phyloP scores from a whole-genome alignment of 2,113 vertebrate genomes.

The Gyps fulvus region DNA sequence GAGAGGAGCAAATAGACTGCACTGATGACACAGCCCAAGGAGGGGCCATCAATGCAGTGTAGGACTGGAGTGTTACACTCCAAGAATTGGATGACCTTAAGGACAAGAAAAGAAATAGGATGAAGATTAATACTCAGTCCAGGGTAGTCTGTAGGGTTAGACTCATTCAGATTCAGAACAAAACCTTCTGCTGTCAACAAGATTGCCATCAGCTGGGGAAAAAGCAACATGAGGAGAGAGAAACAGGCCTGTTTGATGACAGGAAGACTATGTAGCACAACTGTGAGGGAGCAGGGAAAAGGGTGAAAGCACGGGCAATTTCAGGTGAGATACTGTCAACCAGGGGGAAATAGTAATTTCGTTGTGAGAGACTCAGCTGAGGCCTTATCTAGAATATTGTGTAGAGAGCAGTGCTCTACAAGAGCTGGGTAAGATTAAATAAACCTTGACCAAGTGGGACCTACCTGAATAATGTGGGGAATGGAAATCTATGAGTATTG shows the following conservation, averaged over 20 bases:
- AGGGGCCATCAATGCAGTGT: neutral
- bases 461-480: neutral
- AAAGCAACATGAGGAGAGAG: neutral
- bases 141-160: neutral
- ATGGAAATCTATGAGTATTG: conserved; percentile 37
- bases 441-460: neutral
- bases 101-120: neutral
- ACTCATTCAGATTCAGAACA: neutral
- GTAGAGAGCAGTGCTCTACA: neutral
- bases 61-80: neutral
- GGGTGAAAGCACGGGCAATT: neutral
- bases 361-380: neutral
- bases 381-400: neutral
- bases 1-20: neutral
- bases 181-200: neutral
- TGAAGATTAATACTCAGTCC: neutral
- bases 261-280: neutral
- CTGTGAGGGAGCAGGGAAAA: neutral
- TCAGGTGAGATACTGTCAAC: neutral
- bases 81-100: neutral
- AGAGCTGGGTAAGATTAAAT: neutral
- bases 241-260: neutral
- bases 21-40: neutral
- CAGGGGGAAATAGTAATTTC: neutral
- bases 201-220: neutral